These are phyloP conservation scores for Torymus tubicola DNA, from an alignment of 2,888 invertebrate genomes.

Conservation along the genomic window DNA sequence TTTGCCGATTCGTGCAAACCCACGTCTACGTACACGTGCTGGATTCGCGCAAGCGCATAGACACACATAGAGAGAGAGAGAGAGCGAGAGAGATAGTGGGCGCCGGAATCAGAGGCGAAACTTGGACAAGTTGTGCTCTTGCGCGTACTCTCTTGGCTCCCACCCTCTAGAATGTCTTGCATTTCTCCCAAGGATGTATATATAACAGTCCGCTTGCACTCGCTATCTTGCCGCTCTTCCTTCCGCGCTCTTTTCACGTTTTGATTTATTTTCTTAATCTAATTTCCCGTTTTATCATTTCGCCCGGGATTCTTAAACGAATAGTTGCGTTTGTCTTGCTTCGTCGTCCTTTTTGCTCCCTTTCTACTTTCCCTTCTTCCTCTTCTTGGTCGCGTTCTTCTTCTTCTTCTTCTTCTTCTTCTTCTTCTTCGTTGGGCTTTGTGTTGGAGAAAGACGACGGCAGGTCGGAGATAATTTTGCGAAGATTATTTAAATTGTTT, in stretches of 20 bases:
- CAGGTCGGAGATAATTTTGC: constrained; percentile 32
- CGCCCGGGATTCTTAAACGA: constrained; percentile 29
- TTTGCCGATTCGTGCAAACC: no score
- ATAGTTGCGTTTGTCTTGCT: constrained; percentile 22
- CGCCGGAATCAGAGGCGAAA: not conserved
- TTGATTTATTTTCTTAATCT: constrained; percentile 55
- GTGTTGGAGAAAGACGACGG: not conserved
- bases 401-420: not conserved
- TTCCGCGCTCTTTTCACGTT: constrained; percentile 31
- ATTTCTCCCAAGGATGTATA: not conserved
- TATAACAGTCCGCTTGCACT: not conserved
- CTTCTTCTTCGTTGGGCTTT: not conserved
- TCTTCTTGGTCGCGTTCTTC: not conserved
- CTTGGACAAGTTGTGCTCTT: constrained; percentile 17
- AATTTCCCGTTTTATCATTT: constrained; percentile 50
- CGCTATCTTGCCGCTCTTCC: constrained; percentile 33
- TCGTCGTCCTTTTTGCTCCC: not conserved
- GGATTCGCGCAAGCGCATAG: constrained; percentile 13
- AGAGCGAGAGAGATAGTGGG: not conserved
- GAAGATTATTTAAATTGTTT: constrained; percentile 47
- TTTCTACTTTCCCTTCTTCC: not conserved
- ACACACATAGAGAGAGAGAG: constrained; percentile 13
- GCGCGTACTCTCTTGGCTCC: not conserved
- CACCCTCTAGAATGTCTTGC: constrained; percentile 14
- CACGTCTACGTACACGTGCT: not conserved